Conservation (phyloP, 2,888 invertebrate species). For the Oxycera nigricornis region DNA sequence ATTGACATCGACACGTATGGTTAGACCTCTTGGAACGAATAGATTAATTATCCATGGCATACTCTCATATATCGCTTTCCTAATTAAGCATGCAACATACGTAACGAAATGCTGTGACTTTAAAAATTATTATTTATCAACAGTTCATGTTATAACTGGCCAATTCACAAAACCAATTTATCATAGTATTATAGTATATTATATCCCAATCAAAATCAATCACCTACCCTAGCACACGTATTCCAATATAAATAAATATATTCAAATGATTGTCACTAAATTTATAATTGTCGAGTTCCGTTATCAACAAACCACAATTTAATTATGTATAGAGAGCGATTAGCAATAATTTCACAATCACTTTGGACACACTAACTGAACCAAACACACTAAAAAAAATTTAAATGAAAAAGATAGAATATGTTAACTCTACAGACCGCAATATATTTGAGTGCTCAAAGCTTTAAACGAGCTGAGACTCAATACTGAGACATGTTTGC, state of each 20-base stretch:
- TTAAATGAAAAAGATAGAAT: too few relatives aligned
- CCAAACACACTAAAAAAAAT: background rate
- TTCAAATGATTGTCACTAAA: background rate
- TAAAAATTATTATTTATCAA: too few relatives aligned
- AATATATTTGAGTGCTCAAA: slow-evolving; percentile 23
- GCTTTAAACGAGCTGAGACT: slow-evolving; percentile 30
- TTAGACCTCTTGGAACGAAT: too few relatives aligned
- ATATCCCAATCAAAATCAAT: background rate
- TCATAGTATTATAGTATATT: too few relatives aligned
- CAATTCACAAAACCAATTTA: too few relatives aligned
- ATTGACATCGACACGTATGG: too few relatives aligned
- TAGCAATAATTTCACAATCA: slow-evolving; percentile 4
- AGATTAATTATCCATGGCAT: too few relatives aligned
- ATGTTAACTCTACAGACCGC: background rate
- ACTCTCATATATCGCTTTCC: too few relatives aligned
- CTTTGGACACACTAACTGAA: background rate
- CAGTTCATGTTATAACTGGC: too few relatives aligned
- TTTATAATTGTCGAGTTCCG: background rate
- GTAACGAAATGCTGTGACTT: too few relatives aligned
- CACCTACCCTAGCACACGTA: background rate
- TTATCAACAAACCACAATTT: background rate
- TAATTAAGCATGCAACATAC: too few relatives aligned
- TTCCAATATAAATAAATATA: background rate
- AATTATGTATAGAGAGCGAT: background rate
- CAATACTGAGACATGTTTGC: slow-evolving; percentile 35